phyloP scores from a whole-genome alignment of 2,888 invertebrate species.

The Trichogramma evanescens region DNA sequence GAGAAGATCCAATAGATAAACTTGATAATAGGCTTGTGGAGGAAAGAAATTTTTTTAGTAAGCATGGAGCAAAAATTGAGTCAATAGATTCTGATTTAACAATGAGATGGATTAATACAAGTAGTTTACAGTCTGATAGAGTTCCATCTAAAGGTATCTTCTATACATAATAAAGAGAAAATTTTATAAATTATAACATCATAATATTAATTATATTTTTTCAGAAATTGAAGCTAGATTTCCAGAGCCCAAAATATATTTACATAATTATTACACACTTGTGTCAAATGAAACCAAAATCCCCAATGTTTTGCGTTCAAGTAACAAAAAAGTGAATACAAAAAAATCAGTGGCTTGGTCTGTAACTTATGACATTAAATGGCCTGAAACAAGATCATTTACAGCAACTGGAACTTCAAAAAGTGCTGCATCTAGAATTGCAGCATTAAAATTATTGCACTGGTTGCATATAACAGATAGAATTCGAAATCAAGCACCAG shows the following conservation, averaged over 20 bases:
- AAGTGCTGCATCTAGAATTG: conserved; percentile 51
- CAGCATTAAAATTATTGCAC: conserved; percentile 52
- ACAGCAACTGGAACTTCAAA: conserved; percentile 51
- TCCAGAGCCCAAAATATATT: conserved; percentile 49
- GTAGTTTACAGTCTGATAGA: background rate
- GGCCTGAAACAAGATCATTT: conserved; percentile 56
- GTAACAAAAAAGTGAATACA: conserved; percentile 25
- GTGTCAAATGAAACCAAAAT: conserved; percentile 49
- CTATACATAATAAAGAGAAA: background rate
- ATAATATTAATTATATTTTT: conserved; percentile 7
- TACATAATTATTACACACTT: conserved; percentile 49
- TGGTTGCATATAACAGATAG: conserved; percentile 51
- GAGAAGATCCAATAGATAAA: too few relatives aligned
- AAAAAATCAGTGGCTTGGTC: conserved; percentile 46
- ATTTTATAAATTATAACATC: background rate
- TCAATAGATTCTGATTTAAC: too few relatives aligned
- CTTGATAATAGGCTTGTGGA: too few relatives aligned
- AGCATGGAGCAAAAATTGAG: too few relatives aligned
- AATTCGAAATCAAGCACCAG: conserved; percentile 50
- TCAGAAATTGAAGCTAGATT: conserved; percentile 42
- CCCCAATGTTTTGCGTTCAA: conserved; percentile 29
- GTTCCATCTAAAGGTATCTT: conserved; percentile 9
- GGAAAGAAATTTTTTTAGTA: too few relatives aligned
- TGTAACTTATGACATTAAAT: conserved; percentile 52
- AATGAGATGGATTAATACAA: too few relatives aligned